phyloP scores from a whole-genome alignment of 2,888 invertebrate genomes.

The Tyria jacobaeae region DNA sequence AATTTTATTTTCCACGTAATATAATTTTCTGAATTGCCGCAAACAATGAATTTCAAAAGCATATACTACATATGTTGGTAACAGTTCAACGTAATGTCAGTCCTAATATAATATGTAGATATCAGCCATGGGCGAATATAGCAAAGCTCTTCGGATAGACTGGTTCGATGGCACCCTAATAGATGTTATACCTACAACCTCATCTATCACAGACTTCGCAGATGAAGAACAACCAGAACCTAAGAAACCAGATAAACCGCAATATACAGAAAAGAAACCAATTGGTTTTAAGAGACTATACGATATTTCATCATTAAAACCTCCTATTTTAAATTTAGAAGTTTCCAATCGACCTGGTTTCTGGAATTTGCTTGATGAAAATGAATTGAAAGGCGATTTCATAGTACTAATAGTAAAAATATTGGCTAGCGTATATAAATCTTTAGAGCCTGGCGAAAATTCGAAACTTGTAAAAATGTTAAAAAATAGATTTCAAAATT shows the following conservation, averaged over 20 bases:
- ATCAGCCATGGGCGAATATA: constrained; percentile 62
- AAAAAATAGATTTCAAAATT: constrained; percentile 66
- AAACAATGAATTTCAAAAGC: neutral
- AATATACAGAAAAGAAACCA: constrained; percentile 70
- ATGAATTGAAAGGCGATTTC: constrained; percentile 77
- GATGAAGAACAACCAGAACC: constrained; percentile 65
- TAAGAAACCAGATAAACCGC: constrained; percentile 50
- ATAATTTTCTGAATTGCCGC: neutral
- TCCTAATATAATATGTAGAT: constrained; percentile 20
- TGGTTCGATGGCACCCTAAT: constrained; percentile 82
- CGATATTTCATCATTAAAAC: constrained; percentile 72
- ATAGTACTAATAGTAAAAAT: constrained; percentile 80
- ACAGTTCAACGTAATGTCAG: neutral
- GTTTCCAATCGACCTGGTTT: constrained; percentile 78
- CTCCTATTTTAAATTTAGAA: constrained; percentile 74
- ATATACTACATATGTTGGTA: neutral
- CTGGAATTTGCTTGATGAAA: constrained; percentile 73
- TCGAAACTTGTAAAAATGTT: constrained; percentile 68
- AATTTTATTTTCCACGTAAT: neutral
- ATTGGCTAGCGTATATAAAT: constrained; percentile 71
- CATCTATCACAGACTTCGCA: constrained; percentile 54
- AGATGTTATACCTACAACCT: constrained; percentile 53
- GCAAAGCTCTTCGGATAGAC: constrained; percentile 74
- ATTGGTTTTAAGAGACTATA: constrained; percentile 80
- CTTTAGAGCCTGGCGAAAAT: constrained; percentile 65